phyloP scores from a whole-genome alignment of 2,113 vertebrate species.

The Ornithorhynchus anatinus region DNA sequence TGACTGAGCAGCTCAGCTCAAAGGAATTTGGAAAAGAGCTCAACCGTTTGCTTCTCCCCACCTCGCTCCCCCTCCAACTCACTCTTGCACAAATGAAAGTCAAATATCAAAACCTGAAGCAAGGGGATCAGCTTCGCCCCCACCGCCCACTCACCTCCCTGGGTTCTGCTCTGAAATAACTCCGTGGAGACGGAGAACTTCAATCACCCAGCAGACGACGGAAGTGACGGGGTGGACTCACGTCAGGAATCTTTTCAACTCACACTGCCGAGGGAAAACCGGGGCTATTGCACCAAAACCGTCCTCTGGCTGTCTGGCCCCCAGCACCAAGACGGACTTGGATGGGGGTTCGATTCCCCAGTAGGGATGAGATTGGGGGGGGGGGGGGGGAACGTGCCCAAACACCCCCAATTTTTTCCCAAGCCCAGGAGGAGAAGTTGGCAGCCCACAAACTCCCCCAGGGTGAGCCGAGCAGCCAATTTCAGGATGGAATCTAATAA shows the following conservation, averaged over 20 bases:
- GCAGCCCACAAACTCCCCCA: too few species aligned
- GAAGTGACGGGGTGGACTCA: neutral
- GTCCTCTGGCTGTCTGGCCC: too few species aligned
- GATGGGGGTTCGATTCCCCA: too few species aligned
- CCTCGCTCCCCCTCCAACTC: neutral
- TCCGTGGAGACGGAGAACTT: slow-evolving; percentile 14
- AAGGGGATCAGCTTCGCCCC: neutral
- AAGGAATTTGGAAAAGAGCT: slow-evolving; percentile 22
- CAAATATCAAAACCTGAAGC: slow-evolving; percentile 21
- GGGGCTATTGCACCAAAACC: neutral
- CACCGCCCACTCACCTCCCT: too few species aligned
- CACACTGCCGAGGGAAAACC: slow-evolving; percentile 1
- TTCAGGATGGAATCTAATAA: too few species aligned
- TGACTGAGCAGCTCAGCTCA: slow-evolving; percentile 2
- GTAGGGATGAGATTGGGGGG: too few species aligned
- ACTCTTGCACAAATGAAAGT: slow-evolving; percentile 23
- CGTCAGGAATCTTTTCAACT: neutral
- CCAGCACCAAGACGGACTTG: too few species aligned
- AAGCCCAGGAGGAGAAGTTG: too few species aligned
- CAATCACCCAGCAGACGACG: neutral
- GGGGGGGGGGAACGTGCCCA: too few species aligned
- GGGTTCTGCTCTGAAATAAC: slow-evolving; percentile 28
- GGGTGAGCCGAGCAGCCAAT: too few species aligned
- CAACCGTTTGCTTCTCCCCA: neutral
- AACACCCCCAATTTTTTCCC: too few species aligned